phyloP scores from a whole-genome alignment of 2,888 invertebrate genomes.

The Leucozona laternaria region DNA sequence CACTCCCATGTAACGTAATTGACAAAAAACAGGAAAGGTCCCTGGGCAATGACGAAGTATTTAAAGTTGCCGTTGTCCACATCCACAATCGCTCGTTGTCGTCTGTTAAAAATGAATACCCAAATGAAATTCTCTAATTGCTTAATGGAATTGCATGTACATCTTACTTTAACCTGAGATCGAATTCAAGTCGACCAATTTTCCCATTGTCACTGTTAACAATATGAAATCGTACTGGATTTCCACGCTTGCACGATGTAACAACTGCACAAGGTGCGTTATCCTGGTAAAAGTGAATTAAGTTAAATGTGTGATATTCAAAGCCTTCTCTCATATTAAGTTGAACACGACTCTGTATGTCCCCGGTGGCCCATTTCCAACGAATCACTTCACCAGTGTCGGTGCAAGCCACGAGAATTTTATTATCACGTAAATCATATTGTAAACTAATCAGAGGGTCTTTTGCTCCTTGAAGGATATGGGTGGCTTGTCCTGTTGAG shows the following conservation, averaged over 20 bases:
- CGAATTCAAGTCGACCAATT: conserved; percentile 17
- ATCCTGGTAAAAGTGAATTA: conserved; percentile 78
- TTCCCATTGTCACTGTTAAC: conserved; percentile 78
- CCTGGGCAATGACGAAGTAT: conserved; percentile 79
- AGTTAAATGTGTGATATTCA: conserved; percentile 78
- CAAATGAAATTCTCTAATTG: not conserved
- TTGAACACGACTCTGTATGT: conserved; percentile 79
- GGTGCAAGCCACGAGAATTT: conserved; percentile 85
- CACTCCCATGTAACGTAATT: conserved; percentile 79
- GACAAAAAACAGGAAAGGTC: conserved; percentile 77
- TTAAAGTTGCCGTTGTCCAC: conserved; percentile 79
- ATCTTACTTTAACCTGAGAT: conserved; percentile 52
- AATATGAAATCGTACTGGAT: conserved; percentile 76
- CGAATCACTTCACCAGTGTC: conserved; percentile 85
- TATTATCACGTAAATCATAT: conserved; percentile 83
- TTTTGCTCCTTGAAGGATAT: conserved; percentile 85
- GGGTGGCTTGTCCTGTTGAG: conserved; percentile 87
- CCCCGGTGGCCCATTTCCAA: conserved; percentile 87
- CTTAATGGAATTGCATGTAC: not conserved
- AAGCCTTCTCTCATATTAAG: conserved; percentile 54
- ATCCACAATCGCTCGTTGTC: conserved; percentile 77
- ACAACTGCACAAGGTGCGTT: conserved; percentile 80
- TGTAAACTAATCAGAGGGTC: conserved; percentile 85
- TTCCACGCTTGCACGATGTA: conserved; percentile 55
- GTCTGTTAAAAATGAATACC: conserved; percentile 65